These are phyloP conservation scores for Amphipoea lucens DNA, from an alignment of 2,888 invertebrate species.

Conservation along the genomic window DNA sequence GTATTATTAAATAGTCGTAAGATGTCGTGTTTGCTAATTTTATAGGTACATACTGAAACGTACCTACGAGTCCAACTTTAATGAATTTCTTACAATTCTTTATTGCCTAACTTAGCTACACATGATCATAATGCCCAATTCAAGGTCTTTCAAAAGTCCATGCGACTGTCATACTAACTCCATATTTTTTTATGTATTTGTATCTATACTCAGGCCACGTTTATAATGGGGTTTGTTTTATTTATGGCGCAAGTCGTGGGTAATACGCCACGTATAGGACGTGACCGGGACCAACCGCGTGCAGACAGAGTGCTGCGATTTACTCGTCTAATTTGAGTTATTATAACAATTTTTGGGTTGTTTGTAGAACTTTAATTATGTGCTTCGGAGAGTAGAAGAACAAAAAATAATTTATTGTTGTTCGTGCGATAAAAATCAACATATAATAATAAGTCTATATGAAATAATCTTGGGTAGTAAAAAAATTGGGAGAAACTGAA, in stretches of 20 bases:
- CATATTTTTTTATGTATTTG: slow-evolving; percentile 50
- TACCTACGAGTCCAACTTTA: slow-evolving; percentile 6
- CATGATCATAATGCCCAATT: slow-evolving; percentile 26
- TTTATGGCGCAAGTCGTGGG: slow-evolving; percentile 60
- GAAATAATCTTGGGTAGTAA: not conserved
- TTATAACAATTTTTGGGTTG: slow-evolving; percentile 47
- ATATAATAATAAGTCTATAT: not conserved
- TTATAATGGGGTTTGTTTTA: slow-evolving; percentile 65
- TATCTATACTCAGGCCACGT: slow-evolving; percentile 45
- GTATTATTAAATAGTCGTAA: slow-evolving; percentile 33
- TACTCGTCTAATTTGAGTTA: slow-evolving; percentile 52
- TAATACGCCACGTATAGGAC: slow-evolving; percentile 49
- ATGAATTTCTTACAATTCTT: not conserved
- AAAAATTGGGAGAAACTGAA: not conserved
- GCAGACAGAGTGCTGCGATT: slow-evolving; percentile 42
- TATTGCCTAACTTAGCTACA: not conserved
- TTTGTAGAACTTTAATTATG: slow-evolving; percentile 42
- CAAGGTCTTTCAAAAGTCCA: slow-evolving; percentile 17
- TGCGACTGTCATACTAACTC: slow-evolving; percentile 22
- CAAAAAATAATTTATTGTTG: slow-evolving; percentile 11
- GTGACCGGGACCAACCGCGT: slow-evolving; percentile 46
- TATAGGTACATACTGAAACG: not conserved
- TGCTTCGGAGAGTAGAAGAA: slow-evolving; percentile 2
- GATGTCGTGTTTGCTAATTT: slow-evolving; percentile 32
- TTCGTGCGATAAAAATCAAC: not conserved